Evolutionary conservation across 2,888 invertebrate genomes (phyloP).

Genomic region (Lordiphosa andalusiaca): DNA sequence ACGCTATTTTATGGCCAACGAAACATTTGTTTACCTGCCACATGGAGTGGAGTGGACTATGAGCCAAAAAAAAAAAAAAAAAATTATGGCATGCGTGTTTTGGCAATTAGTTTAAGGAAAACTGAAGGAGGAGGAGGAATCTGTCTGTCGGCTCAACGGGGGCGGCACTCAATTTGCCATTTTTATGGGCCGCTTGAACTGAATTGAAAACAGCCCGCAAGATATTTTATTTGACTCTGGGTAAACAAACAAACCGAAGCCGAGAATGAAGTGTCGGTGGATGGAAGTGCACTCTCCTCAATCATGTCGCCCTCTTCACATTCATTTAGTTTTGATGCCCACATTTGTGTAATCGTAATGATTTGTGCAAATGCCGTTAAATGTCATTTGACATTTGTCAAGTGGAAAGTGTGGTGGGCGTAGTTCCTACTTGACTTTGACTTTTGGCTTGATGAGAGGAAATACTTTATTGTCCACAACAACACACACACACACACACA

Average conservation of each 20-base stretch:
- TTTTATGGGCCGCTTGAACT: conserved; percentile 69
- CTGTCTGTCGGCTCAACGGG: conserved; percentile 58
- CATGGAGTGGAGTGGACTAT: no score
- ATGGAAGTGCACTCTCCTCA: conserved; percentile 27
- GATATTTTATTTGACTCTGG: conserved; percentile 24
- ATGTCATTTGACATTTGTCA: conserved; percentile 68
- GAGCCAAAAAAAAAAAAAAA: no score
- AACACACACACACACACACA: no score
- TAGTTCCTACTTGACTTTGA: conserved; percentile 3
- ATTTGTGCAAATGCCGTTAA: conserved; percentile 69
- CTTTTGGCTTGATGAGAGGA: conserved; percentile 33
- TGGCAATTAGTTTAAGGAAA: conserved; percentile 58
- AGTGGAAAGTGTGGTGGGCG: conserved; percentile 21
- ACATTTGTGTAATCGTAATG: conserved; percentile 70
- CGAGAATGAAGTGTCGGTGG: conserved; percentile 12
- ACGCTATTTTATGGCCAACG: conserved; percentile 66
- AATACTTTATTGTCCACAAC: conserved; percentile 42
- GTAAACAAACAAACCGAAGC: conserved; percentile 8
- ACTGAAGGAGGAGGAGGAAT: conserved; percentile 26
- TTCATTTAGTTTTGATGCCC: conserved; percentile 4
- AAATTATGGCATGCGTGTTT: conserved; percentile 43
- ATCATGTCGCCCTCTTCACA: conserved; percentile 16
- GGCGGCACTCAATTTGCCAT: conserved; percentile 74
- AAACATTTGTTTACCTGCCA: conserved; percentile 22
- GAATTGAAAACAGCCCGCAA: conserved; percentile 57